Evolutionary conservation across 1,140 invertebrate species (phyloP), one percentile per base, ranked within the genome.

Genomic region (Drosophila triauraria): DNA sequence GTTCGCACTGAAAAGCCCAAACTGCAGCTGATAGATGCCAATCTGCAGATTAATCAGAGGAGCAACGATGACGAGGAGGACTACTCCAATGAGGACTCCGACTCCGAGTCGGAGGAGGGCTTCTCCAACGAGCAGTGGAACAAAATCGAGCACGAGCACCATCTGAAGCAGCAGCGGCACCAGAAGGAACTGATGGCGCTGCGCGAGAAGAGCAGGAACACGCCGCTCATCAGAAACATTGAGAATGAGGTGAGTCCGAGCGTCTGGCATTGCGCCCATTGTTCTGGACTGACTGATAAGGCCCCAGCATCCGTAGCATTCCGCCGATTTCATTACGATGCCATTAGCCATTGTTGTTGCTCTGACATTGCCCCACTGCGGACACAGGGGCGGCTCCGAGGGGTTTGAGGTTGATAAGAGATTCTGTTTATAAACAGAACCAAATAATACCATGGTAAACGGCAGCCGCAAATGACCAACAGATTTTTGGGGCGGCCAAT

Each of bases 71-170:
- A 35, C 2, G 59, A 63, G 3, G 48, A 60, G 38, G 63, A 74
- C 13, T 42, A 57, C 38, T 60, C 71, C 4, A 61, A 43, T 0
- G 76, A 78, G 15, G 64, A 69, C 15, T 57, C 63, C 4, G 75
- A 69, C 4, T 51, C 56, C 9, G 71, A 71, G 20, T 54, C 48
- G 7, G 60, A 54, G 17, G 80, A 69, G 35, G 62, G 46, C n/a
- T 85, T 72, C 68, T 82, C 81, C 51, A 80, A 82, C 27, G 87
- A 86, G 10, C 75, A 85, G 59, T 91, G 85, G 87, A 90, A 90
- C 46, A 91, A 88, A 44, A 82, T 91, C 42, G 65, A 88, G 60
- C 78, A 84, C 53, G 75, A 82, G 4, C 81, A 86, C 44, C 70
- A 82, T 9, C 23, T 88, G 15, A 64, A 59, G 42, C 78, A 88